A percentile compares a stretch with the other conserved stretches of the same genome.
phyloP scores from a whole-genome alignment of 2,797 vertebrate genomes.

The Balearica regulorum region DNA sequence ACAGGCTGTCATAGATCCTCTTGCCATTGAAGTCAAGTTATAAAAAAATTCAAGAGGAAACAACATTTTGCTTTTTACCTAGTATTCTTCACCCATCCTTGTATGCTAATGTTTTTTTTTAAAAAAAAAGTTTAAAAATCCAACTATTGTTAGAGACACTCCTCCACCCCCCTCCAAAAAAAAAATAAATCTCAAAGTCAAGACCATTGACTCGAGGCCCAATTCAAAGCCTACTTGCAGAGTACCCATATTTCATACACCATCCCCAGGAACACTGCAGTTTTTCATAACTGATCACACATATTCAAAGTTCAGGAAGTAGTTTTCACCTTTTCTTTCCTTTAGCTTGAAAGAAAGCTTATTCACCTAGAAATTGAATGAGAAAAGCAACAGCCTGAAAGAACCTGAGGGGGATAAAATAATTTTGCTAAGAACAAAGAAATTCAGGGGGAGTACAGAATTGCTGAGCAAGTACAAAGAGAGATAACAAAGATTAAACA shows the following conservation, averaged over 20 bases:
- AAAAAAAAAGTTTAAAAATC: background rate
- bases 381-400: background rate
- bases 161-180: fast-evolving
- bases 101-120: background rate
- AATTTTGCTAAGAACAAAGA: background rate
- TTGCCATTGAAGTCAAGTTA: background rate
- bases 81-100: background rate
- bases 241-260: background rate
- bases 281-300: background rate
- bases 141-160: background rate
- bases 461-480: background rate
- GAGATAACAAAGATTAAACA: background rate
- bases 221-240: background rate
- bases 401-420: background rate
- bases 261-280: background rate
- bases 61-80: background rate
- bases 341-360: background rate
- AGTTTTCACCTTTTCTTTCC: background rate
- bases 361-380: background rate
- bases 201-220: background rate
- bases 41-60: background rate
- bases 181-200: background rate
- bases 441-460: background rate
- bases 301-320: background rate
- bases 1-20: background rate